Conservation (phyloP, 2,113 vertebrate genomes). For the Microtus pennsylvanicus region DNA sequence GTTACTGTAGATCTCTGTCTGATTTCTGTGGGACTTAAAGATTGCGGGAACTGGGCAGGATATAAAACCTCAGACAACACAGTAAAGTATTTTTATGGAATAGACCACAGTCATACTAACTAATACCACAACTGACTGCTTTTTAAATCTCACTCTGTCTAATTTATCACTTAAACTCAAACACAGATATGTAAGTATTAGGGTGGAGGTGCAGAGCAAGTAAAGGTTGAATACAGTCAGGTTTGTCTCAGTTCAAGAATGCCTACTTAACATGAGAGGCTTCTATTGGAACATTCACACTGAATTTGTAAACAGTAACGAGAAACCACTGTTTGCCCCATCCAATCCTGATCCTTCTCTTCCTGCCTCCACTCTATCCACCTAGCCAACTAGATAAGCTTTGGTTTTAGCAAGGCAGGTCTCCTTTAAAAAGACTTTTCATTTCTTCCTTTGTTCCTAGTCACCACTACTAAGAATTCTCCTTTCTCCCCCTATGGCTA, state of each 20-base stretch:
- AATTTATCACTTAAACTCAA: not conserved
- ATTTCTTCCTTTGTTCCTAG: not conserved
- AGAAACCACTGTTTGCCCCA: not conserved
- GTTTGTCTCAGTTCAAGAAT: not conserved
- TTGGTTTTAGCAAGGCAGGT: not conserved
- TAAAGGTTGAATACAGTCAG: not conserved
- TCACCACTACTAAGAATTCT: not conserved
- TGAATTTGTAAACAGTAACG: not conserved
- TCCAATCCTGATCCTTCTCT: not conserved
- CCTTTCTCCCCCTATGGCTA: not conserved
- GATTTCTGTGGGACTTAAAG: too few species aligned
- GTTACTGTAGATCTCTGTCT: too few species aligned
- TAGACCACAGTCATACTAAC: not conserved
- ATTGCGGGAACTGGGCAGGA: too few species aligned
- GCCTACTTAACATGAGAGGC: not conserved
- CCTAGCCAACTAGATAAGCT: not conserved
- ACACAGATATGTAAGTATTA: not conserved
- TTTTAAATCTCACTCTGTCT: not conserved
- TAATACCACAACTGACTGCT: not conserved
- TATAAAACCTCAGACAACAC: too few species aligned
- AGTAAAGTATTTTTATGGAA: not conserved
- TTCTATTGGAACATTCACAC: not conserved
- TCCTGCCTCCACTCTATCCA: not conserved
- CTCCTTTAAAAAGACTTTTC: not conserved
- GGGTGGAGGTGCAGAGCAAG: not conserved